Evolutionary conservation across 2,888 invertebrate species (phyloP).

Genomic region (Parnassius mnemosyne): DNA sequence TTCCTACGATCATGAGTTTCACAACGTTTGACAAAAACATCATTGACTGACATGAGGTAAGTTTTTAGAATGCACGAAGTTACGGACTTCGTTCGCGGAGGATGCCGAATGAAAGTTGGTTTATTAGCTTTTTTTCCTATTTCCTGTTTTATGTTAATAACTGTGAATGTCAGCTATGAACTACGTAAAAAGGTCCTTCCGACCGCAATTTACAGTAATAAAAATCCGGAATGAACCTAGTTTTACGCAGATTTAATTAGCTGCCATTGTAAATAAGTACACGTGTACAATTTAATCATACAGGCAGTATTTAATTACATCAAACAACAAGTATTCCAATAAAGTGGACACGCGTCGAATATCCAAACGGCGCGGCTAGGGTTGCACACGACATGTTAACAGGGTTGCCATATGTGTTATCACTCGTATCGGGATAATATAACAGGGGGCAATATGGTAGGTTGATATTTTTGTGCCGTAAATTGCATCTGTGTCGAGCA

Average conservation of each 20-base stretch:
- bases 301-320: conserved; percentile 36
- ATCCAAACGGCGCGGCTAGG: conserved; percentile 38
- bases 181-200: too few species aligned
- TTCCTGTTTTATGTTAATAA: too few species aligned
- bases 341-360: conserved; percentile 35
- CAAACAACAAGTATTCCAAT: conserved; percentile 34
- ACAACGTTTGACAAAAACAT: too few species aligned
- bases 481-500: conserved; percentile 29
- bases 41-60: too few species aligned
- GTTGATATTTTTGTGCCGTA: conserved; percentile 4
- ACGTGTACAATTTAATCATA: conserved; percentile 32
- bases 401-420: conserved; percentile 12
- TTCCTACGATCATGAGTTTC: too few species aligned
- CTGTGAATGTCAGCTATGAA: too few species aligned
- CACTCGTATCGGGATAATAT: not conserved
- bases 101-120: too few species aligned
- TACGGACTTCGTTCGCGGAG: too few species aligned
- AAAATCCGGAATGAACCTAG: not conserved
- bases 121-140: too few species aligned
- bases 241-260: not conserved
- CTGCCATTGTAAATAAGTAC: conserved; percentile 31
- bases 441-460: conserved; percentile 3
- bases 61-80: too few species aligned
- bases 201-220: too few species aligned
- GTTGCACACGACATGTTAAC: conserved; percentile 14